Conservation (phyloP, 2,797 vertebrate genomes). For the Syngnathus rostellatus region DNA sequence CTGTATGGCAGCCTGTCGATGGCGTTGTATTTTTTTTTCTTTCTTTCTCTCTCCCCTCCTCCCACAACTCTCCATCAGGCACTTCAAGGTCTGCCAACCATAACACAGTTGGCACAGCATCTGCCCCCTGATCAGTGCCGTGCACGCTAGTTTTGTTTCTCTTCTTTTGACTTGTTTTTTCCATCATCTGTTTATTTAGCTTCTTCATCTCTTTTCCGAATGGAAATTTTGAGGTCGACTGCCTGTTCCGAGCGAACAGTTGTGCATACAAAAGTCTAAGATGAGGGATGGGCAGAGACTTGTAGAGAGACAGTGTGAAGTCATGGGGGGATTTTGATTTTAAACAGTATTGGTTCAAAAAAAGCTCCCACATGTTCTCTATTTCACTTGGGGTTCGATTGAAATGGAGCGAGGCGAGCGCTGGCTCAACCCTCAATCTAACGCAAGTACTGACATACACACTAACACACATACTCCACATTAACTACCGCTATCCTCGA, state of each 20-base stretch:
- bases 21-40: constrained; percentile 20
- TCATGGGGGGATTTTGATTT: constrained; percentile 40
- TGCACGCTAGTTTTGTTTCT: constrained; percentile 53
- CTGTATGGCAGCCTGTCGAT: constrained; percentile 49
- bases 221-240: constrained; percentile 72
- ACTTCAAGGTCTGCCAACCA: constrained; percentile 69
- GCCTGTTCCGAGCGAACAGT: constrained; percentile 61
- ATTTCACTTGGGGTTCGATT: constrained; percentile 63
- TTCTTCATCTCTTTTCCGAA: constrained; percentile 64
- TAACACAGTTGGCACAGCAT: constrained; percentile 63
- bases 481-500: constrained; percentile 24
- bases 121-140: constrained; percentile 41
- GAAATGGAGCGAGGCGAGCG: constrained; percentile 65
- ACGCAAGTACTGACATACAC: constrained; percentile 23
- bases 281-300: constrained; percentile 34
- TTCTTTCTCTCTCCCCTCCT: constrained; percentile 10
- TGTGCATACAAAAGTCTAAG: constrained; percentile 49
- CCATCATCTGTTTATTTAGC: constrained; percentile 65
- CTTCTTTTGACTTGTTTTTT: constrained; percentile 36
- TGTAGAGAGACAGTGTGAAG: constrained; percentile 44
- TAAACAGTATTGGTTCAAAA: constrained; percentile 46
- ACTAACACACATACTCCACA: constrained; percentile 27
- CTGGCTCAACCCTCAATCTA: constrained; percentile 41
- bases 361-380: constrained; percentile 63
- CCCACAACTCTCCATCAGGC: constrained; percentile 42